phyloP scores from a whole-genome alignment of 2,797 vertebrate genomes.

The Todus mexicanus region DNA sequence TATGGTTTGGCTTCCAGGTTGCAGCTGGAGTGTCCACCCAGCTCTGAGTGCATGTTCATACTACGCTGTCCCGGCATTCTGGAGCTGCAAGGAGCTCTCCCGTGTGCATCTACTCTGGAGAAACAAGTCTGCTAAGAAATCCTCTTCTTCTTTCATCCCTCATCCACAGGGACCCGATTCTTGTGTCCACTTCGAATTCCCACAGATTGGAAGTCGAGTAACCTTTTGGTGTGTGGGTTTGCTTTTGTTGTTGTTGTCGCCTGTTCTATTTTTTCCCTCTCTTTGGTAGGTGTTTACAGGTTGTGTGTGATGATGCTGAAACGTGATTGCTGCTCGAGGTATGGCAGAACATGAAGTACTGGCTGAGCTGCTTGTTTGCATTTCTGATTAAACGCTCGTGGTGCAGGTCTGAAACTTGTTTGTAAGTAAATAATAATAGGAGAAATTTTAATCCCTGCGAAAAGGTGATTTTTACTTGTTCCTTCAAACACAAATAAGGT shows the following conservation, averaged over 20 bases:
- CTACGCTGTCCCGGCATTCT: not conserved
- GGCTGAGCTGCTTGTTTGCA: not conserved
- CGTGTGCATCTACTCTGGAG: not conserved
- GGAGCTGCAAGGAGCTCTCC: not conserved
- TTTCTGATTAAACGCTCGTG: not conserved
- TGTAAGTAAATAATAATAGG: not conserved
- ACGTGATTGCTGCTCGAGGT: not conserved
- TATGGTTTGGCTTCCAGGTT: not conserved
- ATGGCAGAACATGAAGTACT: not conserved
- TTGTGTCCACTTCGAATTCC: not conserved
- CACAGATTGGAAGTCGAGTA: not conserved
- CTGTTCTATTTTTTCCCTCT: not conserved
- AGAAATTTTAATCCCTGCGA: not conserved
- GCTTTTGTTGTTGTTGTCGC: not conserved
- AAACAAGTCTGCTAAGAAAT: not conserved
- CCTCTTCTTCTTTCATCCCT: not conserved
- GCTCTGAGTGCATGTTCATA: fast-evolving
- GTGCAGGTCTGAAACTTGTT: not conserved
- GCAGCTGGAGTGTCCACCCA: not conserved
- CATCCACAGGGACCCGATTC: not conserved
- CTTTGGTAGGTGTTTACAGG: not conserved
- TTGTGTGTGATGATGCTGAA: not conserved
- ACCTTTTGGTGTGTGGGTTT: not conserved
- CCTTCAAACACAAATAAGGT: slow-evolving; percentile 6
- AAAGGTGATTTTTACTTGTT: slow-evolving; percentile 25